phyloP scores from a whole-genome alignment of 2,888 invertebrate species.

The Coronaproctus castanopsis region DNA sequence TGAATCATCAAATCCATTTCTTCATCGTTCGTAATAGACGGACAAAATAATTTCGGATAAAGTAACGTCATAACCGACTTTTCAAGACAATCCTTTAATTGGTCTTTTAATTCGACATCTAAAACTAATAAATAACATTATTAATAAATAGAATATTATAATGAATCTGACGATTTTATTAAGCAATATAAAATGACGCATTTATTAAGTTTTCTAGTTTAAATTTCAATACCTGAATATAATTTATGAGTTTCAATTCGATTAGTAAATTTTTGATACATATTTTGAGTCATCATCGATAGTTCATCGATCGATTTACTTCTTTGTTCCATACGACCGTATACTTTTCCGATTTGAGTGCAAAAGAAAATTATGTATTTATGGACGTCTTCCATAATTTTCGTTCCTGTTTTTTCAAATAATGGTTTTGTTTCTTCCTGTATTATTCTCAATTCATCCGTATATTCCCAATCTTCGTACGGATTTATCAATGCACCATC shows the following conservation, averaged over 20 bases:
- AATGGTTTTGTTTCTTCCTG: neutral
- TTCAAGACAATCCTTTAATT: slow-evolving; percentile 78
- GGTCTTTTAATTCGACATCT: slow-evolving; percentile 51
- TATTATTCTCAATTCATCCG: neutral
- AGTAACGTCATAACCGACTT: slow-evolving; percentile 78
- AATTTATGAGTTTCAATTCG: slow-evolving; percentile 44
- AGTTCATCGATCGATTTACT: slow-evolving; percentile 49
- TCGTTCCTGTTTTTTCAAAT: neutral
- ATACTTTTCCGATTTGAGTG: neutral
- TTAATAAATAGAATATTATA: neutral
- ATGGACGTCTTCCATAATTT: neutral
- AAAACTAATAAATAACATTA: slow-evolving; percentile 30
- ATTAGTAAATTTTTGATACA: slow-evolving; percentile 53
- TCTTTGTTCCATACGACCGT: neutral
- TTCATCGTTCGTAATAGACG: slow-evolving; percentile 72
- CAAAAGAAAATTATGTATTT: neutral
- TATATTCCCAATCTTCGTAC: neutral
- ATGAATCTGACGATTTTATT: neutral
- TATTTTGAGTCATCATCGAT: slow-evolving; percentile 74
- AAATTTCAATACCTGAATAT: slow-evolving; percentile 39
- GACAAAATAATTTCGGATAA: slow-evolving; percentile 73
- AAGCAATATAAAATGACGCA: no score
- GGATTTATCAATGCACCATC: neutral
- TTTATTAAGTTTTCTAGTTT: no score
- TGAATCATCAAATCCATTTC: slow-evolving; percentile 85